These are phyloP conservation scores for Paracanthobrama guichenoti DNA, from an alignment of 2,113 vertebrate species.

Conservation along the genomic window DNA sequence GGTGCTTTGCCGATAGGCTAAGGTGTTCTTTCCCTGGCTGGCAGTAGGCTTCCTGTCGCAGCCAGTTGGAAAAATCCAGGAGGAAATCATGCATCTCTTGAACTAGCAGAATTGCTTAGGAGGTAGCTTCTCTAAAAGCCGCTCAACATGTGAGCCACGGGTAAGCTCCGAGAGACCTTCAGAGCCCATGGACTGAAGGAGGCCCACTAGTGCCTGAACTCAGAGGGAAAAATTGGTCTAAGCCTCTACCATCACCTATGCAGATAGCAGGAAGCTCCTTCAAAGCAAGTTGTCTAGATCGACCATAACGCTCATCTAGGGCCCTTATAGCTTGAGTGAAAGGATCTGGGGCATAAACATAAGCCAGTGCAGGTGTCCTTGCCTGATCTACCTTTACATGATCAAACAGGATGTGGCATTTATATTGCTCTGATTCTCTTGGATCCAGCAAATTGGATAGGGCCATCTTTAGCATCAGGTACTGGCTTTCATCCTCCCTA, in stretches of 20 bases:
- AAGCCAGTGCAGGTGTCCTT: neutral
- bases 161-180: neutral
- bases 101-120: neutral
- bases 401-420: constrained; percentile 5
- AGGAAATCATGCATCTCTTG: neutral
- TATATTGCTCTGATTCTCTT: constrained; percentile 22
- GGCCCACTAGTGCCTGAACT: too few species aligned
- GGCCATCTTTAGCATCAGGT: constrained; percentile 24
- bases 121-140: neutral
- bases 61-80: too few species aligned
- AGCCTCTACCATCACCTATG: neutral
- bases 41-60: too few species aligned
- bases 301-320: neutral
- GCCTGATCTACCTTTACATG: neutral
- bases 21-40: too few species aligned
- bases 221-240: neutral
- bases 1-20: too few species aligned
- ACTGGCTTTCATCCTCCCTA: constrained; percentile 18
- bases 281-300: neutral
- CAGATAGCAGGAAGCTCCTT: neutral
- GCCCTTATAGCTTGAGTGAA: neutral
- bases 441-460: constrained; percentile 7
- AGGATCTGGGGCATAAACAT: neutral
- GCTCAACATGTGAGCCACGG: neutral
- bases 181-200: neutral